Evolutionary conservation across 2,797 vertebrate genomes (phyloP).

Genomic region (Taenioides sp.): DNA sequence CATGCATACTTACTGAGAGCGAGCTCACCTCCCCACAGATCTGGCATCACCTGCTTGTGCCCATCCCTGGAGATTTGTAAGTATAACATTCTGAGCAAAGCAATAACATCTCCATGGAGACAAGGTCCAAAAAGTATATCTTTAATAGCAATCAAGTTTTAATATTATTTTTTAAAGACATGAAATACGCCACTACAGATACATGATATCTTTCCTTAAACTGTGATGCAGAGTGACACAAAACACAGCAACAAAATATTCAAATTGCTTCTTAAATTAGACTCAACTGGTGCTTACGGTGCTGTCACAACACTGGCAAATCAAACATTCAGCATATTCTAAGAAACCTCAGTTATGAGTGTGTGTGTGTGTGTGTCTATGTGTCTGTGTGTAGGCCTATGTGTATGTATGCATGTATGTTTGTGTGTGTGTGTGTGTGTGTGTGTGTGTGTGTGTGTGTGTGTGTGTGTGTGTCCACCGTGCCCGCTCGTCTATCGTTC

Average conservation of each 20-base stretch:
- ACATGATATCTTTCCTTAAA: background rate
- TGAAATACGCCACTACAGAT: background rate
- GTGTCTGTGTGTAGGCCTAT: background rate
- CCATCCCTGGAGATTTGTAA: too few relatives aligned
- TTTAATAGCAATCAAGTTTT: too few relatives aligned
- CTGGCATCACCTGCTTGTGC: too few relatives aligned
- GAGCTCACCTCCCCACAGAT: too few relatives aligned
- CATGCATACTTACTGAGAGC: too few relatives aligned
- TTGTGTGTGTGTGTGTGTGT: conserved; percentile 27
- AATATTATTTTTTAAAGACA: background rate
- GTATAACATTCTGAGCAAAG: too few relatives aligned
- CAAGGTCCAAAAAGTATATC: too few relatives aligned
- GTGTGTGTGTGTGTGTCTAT: conserved; percentile 3
- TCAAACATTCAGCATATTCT: conserved; percentile 39
- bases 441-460: conserved; percentile 28
- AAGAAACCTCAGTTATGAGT: conserved; percentile 25
- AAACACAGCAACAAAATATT: background rate
- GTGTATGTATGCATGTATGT: conserved; percentile 19
- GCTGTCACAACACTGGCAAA: conserved; percentile 36
- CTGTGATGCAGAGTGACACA: background rate
- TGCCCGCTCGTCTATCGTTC: conserved; percentile 67
- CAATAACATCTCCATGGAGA: too few relatives aligned
- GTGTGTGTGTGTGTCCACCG: conserved; percentile 33
- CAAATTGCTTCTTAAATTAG: conserved; percentile 15
- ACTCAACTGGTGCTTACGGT: conserved; percentile 20